Conservation (phyloP, 35 echinoderm and acorn worm genomes). For the Ptychodera flava region DNA sequence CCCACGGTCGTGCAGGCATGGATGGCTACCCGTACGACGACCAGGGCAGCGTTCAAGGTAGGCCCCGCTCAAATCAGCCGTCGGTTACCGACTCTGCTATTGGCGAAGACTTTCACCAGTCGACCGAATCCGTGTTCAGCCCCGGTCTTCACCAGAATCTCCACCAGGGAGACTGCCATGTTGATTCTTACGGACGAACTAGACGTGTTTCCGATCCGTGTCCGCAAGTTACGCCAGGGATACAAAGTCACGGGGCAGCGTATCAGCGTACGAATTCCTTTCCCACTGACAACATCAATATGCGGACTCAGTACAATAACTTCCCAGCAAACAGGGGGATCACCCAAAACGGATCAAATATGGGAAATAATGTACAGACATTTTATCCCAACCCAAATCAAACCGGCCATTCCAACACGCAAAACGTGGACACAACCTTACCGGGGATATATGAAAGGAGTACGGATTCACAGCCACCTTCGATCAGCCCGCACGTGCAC, state of each 20-base stretch:
- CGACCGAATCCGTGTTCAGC: not conserved
- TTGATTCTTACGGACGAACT: not conserved
- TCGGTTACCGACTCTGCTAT: not conserved
- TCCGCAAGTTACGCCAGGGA: not conserved
- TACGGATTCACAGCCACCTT: not conserved
- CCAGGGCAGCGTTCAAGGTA: not conserved
- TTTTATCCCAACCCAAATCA: not conserved
- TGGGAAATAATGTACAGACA: not conserved
- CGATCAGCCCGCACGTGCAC: not conserved
- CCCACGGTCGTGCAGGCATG: not conserved
- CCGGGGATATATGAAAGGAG: not conserved
- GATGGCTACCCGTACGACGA: not conserved
- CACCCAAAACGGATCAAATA: not conserved
- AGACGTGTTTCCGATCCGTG: not conserved
- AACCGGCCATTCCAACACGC: not conserved
- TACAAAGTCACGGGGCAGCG: not conserved
- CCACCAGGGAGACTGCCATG: not conserved
- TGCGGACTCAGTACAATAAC: not conserved
- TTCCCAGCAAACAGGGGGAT: not conserved
- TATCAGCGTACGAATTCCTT: not conserved
- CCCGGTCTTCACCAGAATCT: not conserved
- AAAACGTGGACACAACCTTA: not conserved
- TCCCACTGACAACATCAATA: not conserved
- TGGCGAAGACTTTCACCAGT: not conserved
- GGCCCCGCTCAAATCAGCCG: not conserved